Conservation (phyloP, 2,888 invertebrate genomes). For the Pachydiplax longipennis region DNA sequence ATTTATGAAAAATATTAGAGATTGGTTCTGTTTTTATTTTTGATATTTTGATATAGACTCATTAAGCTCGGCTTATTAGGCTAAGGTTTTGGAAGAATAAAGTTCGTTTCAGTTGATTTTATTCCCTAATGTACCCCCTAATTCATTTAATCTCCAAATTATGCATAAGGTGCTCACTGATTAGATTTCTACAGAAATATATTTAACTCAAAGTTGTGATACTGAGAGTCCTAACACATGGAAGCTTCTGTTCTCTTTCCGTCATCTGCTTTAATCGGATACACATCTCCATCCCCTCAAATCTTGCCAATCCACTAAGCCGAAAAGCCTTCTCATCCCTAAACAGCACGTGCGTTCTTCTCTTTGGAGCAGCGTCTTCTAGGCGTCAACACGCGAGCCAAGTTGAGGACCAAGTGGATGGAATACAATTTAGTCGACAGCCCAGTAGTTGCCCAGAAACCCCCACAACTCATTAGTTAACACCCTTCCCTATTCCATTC, state of each 20-base stretch:
- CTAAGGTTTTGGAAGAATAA: too few species aligned
- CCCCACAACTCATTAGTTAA: slow-evolving; percentile 32
- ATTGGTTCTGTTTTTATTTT: too few species aligned
- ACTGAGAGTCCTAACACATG: not conserved
- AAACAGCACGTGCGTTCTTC: not conserved
- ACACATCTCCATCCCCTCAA: not conserved
- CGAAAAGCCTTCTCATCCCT: not conserved
- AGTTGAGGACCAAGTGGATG: not conserved
- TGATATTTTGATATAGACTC: too few species aligned
- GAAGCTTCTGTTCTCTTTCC: not conserved
- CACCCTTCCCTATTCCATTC: not conserved
- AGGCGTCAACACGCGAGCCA: not conserved
- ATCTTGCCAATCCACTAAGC: not conserved
- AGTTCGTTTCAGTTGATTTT: too few species aligned
- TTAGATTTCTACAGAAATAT: not conserved
- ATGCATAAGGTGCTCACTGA: not conserved
- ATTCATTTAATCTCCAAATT: not conserved
- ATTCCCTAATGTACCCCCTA: too few species aligned
- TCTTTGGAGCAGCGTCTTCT: not conserved
- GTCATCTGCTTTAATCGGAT: not conserved
- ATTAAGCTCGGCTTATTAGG: too few species aligned
- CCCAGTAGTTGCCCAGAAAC: slow-evolving; percentile 21
- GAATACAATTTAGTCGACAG: not conserved
- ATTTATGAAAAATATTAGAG: too few species aligned
- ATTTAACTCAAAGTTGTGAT: not conserved